Conservation (phyloP, 2,888 invertebrate genomes). For the Creontiades dilutus region DNA sequence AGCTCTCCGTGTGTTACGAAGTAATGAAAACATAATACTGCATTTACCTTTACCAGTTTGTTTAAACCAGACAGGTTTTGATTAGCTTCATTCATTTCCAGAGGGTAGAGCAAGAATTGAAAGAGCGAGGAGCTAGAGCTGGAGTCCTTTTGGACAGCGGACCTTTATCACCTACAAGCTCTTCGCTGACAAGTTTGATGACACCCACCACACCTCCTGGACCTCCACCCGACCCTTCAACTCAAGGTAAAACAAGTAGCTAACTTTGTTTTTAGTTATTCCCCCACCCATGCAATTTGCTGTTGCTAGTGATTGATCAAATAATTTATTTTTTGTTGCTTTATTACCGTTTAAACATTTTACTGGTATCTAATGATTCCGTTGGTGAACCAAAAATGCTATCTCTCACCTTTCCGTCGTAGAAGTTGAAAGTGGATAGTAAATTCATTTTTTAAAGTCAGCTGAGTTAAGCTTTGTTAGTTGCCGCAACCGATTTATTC, state of each 20-base stretch:
- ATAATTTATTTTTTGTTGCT: conserved; percentile 7
- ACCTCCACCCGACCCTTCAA: conserved; percentile 72
- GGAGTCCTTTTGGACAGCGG: conserved; percentile 71
- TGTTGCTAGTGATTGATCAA: not conserved
- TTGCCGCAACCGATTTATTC: not conserved
- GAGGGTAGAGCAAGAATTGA: conserved; percentile 85
- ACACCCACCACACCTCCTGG: conserved; percentile 74
- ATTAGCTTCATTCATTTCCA: conserved; percentile 77
- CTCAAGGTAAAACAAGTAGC: conserved; percentile 60
- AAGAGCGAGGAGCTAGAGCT: conserved; percentile 76
- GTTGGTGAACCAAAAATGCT: not conserved
- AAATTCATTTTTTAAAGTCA: too few relatives aligned
- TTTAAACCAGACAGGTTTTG: conserved; percentile 77
- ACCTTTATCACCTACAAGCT: conserved; percentile 72
- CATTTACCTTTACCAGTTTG: too few relatives aligned
- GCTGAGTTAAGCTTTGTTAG: too few relatives aligned
- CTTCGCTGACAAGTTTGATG: conserved; percentile 70
- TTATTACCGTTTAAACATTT: not conserved
- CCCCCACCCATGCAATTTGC: not conserved
- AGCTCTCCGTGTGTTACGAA: too few relatives aligned
- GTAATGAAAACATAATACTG: too few relatives aligned
- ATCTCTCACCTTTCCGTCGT: not conserved
- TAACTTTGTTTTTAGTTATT: not conserved
- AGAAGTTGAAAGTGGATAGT: not conserved
- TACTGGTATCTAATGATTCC: not conserved